A percentile compares a stretch with the other conserved stretches of the same genome.
phyloP scores from a whole-genome alignment of 2,888 invertebrate species.

The Tachina lurida region DNA sequence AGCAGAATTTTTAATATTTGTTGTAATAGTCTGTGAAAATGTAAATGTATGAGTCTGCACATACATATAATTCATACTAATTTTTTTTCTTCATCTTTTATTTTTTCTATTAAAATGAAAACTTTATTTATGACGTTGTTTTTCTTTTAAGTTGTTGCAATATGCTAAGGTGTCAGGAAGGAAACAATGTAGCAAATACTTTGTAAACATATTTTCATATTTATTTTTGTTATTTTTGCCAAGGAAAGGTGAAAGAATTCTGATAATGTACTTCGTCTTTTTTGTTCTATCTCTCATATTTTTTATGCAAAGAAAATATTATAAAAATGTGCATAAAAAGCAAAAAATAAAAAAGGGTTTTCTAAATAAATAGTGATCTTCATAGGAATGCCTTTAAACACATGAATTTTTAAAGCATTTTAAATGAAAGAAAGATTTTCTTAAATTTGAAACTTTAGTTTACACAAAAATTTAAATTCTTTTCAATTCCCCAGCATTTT shows the following conservation, averaged over 20 bases:
- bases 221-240: constrained; percentile 52
- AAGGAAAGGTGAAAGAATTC: constrained; percentile 65
- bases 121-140: constrained; percentile 74
- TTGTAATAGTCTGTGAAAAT: constrained; percentile 36
- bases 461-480: background rate
- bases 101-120: constrained; percentile 69
- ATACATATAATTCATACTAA: constrained; percentile 20
- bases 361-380: constrained; percentile 52
- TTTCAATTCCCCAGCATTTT: background rate
- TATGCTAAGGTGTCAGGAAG: constrained; percentile 79
- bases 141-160: constrained; percentile 69
- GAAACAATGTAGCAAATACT: constrained; percentile 81
- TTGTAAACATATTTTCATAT: constrained; percentile 80
- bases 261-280: constrained; percentile 55
- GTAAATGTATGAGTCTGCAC: constrained; percentile 14
- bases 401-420: background rate
- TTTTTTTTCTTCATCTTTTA: constrained; percentile 3
- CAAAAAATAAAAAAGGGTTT: constrained; percentile 48
- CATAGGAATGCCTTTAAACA: constrained; percentile 39
- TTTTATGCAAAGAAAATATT: constrained; percentile 24
- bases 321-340: constrained; percentile 18
- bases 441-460: constrained; percentile 8
- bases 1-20: constrained; percentile 56
- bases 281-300: background rate
- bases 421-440: background rate